Evolutionary conservation across 2,888 invertebrate species (phyloP), one percentile per base, ranked within the genome.

Genomic region (Perithous albicinctus): DNA sequence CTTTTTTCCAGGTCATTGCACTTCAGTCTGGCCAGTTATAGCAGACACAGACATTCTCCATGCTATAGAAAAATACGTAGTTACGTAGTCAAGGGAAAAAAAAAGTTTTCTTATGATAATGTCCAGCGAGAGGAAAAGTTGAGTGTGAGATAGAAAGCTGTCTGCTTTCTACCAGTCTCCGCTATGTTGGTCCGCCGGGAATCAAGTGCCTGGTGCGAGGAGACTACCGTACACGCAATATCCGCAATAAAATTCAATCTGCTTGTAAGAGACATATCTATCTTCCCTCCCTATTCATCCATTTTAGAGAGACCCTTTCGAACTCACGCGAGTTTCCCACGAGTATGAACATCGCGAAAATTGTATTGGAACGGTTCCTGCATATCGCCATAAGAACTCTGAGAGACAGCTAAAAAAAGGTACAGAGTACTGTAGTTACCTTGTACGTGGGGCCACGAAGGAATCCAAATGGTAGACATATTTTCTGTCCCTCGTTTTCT

Each of bases 391-490:
- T 59, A 41, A 38, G 41, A 63, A 23, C 63, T n/a, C n/a, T 4
- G 63, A 35, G 32, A 59, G 59, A 59, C 8, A 35, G 59, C 15
- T 59, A 26, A 70, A 66, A 59, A 32, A 74, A 64, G 48, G 29
- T 48, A 56, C 8, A 51, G 26, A 48, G 70, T 15, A 64, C 70
- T 51, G 38, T 38, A 43, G 48, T 32, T 35, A 73, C n/a, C 38
- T 26, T 35, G 59, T 32, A 70, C 29, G 56, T 54, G 41, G n/a
- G 70, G 70, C 78, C 70, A 54, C 70, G 35, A 75, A 80, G 84
- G 83, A 85, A 82, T 88, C 84, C 80, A 83, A 87, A 88, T 87
- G 86, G 86, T 48, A 79, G 82, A 86, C 84, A 86, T 87, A 87
- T 88, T 88, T 87, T 84, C 87, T 85, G 80, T 85, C 81, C 80